Percentiles rank a stretch among this genome's conserved stretches.
Evolutionary conservation across 2,113 vertebrate genomes (phyloP).

Genomic region (Stercorarius parasiticus): DNA sequence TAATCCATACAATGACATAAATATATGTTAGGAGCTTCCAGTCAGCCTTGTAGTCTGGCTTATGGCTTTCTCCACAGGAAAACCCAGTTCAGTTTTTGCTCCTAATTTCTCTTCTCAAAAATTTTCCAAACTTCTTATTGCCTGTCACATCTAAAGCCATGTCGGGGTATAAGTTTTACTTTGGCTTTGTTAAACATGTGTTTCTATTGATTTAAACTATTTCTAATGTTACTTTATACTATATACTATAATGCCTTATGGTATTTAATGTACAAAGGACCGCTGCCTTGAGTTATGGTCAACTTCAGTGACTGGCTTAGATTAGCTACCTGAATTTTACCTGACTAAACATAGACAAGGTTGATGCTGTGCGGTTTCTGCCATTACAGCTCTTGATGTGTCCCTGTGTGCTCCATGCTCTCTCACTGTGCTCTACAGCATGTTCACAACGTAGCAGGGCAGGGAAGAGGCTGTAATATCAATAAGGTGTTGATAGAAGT

Average conservation of each 20-base stretch:
- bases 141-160: not conserved
- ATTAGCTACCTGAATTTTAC: not conserved
- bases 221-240: not conserved
- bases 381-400: too few relatives aligned
- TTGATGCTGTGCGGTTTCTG: not conserved
- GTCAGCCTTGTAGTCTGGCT: not conserved
- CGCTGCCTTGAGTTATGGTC: not conserved
- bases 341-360: not conserved
- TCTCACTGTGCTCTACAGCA: not conserved
- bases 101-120: not conserved
- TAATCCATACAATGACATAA: not conserved
- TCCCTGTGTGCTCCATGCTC: not conserved
- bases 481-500: not conserved
- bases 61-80: not conserved
- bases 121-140: not conserved
- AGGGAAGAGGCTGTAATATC: not conserved
- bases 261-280: not conserved
- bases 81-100: not conserved
- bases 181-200: not conserved
- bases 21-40: not conserved
- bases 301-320: not conserved
- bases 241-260: not conserved
- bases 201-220: not conserved
- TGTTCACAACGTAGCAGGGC: not conserved
- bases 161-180: not conserved